Base-by-base conservation (phyloP, 2,113 vertebrate species). In the Tringa solitaria region DNA sequence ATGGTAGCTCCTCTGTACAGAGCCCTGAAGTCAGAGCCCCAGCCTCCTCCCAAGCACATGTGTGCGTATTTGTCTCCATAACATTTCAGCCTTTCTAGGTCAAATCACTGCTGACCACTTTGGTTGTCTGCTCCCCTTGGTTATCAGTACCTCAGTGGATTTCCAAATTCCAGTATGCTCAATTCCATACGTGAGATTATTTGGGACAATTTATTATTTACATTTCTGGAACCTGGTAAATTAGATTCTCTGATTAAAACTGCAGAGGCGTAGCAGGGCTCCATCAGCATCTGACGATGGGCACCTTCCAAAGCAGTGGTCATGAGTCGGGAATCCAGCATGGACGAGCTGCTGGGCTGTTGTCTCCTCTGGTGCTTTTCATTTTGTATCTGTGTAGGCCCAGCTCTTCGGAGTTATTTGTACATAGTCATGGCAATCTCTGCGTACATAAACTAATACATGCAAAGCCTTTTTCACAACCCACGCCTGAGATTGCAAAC, bases 21-120 rank as follows among this genome's bases (percentile, higher is more conserved):
- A 74, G 28, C 48, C 6, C 5, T 0, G 1, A 56, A 54, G 33
- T 45, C 1, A 0, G 48, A 84, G 60, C 35, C 28, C 53, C 28
- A 23, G 35, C 48, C 21, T 74, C 6, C 0, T 73, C 67, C 91
- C 53, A 28, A 20, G 20, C 33, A 54, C 26, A 21, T 0, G 1
- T 27, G 14, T 23, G 26, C 3, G 0, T 85, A 4, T 89, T 77
- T 91, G 16, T 79, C 48, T 76, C 43, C 19, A 2, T 64, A 60
- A 37, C 35, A 39, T 68, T 57, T 76, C 63, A 88, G 15, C 35
- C 57, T 73, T 77, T 80, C 30, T 54, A 16, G 12, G 28, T 80
- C 35, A 73, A 69, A 51, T 15, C 64, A 30, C 19, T 68, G 7
- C 35, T 64, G 28, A 37, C 10, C 2, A 6, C 24, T 78, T 85